These are phyloP conservation scores for Heliconius hortense DNA, from an alignment of 2,888 invertebrate species.

Conservation along the genomic window DNA sequence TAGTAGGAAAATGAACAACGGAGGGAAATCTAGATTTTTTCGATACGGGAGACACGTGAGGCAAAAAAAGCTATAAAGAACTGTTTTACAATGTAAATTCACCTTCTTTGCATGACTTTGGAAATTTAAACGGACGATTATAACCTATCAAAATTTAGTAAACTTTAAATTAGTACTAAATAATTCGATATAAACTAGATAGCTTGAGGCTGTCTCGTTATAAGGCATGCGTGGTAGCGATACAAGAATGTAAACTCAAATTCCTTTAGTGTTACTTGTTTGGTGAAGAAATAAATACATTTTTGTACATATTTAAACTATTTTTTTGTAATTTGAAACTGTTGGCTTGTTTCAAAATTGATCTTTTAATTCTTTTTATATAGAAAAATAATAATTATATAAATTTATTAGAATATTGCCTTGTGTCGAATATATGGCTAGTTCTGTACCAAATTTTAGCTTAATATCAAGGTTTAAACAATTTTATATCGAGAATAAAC, in stretches of 20 bases:
- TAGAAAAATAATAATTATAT: too few species aligned
- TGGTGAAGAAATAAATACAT: conserved; percentile 10
- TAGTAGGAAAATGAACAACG: neutral
- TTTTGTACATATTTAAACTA: neutral
- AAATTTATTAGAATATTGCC: too few species aligned
- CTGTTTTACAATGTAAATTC: conserved; percentile 44
- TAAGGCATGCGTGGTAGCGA: conserved; percentile 72
- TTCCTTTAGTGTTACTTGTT: conserved; percentile 3
- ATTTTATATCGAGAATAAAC: neutral
- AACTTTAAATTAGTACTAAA: conserved; percentile 29
- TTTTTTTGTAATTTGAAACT: neutral
- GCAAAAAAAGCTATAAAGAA: neutral
- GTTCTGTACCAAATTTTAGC: neutral
- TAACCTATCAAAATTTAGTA: conserved; percentile 43
- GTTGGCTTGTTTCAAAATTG: too few species aligned
- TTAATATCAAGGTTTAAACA: neutral
- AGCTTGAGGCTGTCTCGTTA: conserved; percentile 51
- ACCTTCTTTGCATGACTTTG: conserved; percentile 40
- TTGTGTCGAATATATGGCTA: neutral
- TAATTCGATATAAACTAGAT: conserved; percentile 34
- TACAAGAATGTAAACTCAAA: conserved; percentile 44
- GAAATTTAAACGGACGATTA: conserved; percentile 43
- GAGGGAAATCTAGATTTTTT: neutral
- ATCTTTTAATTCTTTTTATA: too few species aligned
- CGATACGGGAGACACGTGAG: too few species aligned